These are phyloP conservation scores for Microcebus murinus DNA, from an alignment of 2,113 vertebrate species.

Conservation along the genomic window DNA sequence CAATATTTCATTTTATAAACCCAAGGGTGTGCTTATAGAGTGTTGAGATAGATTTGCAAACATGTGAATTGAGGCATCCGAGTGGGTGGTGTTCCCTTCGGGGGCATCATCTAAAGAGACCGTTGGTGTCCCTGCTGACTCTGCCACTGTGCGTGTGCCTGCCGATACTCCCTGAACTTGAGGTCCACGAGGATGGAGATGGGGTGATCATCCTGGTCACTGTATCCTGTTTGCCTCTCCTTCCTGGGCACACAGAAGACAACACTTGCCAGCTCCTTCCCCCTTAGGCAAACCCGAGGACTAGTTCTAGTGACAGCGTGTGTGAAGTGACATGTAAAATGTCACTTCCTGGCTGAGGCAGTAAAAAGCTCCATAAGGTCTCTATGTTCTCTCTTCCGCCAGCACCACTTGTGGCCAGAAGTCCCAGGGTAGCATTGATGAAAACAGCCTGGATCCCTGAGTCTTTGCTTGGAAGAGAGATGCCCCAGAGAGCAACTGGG, in stretches of 20 bases:
- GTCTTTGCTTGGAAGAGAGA: neutral
- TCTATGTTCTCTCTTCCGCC: neutral
- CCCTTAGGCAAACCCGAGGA: neutral
- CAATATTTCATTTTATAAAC: neutral
- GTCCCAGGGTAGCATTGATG: too few relatives aligned
- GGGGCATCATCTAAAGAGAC: neutral
- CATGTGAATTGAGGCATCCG: neutral
- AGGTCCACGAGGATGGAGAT: neutral
- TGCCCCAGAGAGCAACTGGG: neutral
- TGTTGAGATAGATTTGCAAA: neutral
- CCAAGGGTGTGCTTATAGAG: neutral
- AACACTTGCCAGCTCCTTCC: neutral
- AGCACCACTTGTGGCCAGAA: neutral
- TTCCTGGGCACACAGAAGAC: neutral
- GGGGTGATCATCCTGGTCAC: neutral
- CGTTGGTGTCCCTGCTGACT: fast-evolving
- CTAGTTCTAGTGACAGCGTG: neutral
- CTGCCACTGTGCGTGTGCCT: neutral
- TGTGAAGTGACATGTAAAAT: neutral
- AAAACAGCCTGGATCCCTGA: neutral
- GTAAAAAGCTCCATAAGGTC: neutral
- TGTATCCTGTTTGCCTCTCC: neutral
- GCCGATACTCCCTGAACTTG: neutral
- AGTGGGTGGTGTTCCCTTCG: neutral
- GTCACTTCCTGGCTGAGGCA: neutral